Conservation (phyloP, 2,888 invertebrate genomes). For the Ethmia dodecea region DNA sequence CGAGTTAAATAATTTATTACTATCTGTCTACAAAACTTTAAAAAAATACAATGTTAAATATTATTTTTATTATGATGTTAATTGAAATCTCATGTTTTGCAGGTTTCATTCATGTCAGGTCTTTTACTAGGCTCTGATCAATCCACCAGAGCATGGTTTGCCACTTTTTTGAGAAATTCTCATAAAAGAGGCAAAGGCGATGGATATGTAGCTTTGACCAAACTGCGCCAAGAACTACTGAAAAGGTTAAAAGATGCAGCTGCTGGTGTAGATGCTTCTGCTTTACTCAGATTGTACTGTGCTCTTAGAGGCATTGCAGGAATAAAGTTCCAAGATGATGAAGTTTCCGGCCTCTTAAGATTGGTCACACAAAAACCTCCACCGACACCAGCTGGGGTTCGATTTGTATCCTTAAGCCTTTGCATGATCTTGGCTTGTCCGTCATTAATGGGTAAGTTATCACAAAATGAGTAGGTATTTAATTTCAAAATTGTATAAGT, state of each 20-base stretch:
- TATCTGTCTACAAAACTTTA: too few relatives aligned
- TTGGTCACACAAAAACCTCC: constrained; percentile 92
- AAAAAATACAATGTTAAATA: too few relatives aligned
- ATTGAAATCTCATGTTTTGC: too few relatives aligned
- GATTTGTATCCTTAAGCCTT: constrained; percentile 94
- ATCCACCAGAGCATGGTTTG: constrained; percentile 94
- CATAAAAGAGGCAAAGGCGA: constrained; percentile 89
- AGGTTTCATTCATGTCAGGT: constrained; percentile 92
- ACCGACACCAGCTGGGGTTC: constrained; percentile 93
- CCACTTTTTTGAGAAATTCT: constrained; percentile 91
- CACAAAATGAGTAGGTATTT: not conserved
- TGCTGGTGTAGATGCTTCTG: constrained; percentile 91
- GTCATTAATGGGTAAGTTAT: constrained; percentile 82
- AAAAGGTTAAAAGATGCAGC: constrained; percentile 83
- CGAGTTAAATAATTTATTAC: too few relatives aligned
- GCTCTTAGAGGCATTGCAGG: constrained; percentile 95
- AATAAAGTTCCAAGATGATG: constrained; percentile 95
- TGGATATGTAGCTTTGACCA: constrained; percentile 79
- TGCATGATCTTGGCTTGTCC: constrained; percentile 97
- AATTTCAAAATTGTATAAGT: not conserved
- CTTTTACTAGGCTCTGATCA: constrained; percentile 93
- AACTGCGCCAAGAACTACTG: constrained; percentile 88
- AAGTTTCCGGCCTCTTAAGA: constrained; percentile 89
- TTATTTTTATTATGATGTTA: too few relatives aligned
- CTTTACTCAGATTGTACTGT: constrained; percentile 92